Conservation (phyloP, 2,888 invertebrate species). For the Synanthedon andrenaeformis region DNA sequence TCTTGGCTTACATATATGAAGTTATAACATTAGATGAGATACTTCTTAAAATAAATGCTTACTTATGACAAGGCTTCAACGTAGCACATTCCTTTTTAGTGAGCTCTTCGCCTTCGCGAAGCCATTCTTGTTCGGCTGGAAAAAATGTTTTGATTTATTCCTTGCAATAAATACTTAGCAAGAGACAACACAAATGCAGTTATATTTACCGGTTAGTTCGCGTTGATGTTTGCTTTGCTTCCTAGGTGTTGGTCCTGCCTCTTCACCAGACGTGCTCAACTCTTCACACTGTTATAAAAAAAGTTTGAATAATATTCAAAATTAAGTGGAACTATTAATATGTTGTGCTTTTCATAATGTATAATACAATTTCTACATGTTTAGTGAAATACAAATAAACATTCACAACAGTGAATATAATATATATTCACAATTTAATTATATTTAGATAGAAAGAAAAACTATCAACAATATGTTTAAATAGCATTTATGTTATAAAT, state of each 20-base stretch:
- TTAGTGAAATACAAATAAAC: too few relatives aligned
- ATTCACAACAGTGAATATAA: too few relatives aligned
- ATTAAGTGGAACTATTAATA: too few relatives aligned
- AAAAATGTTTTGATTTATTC: not conserved
- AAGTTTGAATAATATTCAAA: not conserved
- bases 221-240: conserved; percentile 71
- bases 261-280: conserved; percentile 62
- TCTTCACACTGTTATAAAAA: conserved; percentile 67
- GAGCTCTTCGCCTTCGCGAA: conserved; percentile 61
- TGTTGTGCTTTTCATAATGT: too few relatives aligned
- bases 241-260: conserved; percentile 72
- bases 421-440: too few relatives aligned
- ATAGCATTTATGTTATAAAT: too few relatives aligned
- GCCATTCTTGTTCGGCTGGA: conserved; percentile 62
- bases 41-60: conserved; percentile 13
- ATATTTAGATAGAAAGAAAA: too few relatives aligned
- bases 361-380: too few relatives aligned
- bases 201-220: conserved; percentile 45
- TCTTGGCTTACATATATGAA: too few relatives aligned
- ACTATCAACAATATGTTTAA: too few relatives aligned
- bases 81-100: conserved; percentile 55
- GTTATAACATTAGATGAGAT: too few relatives aligned
- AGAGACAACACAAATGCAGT: not conserved
- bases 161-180: not conserved
- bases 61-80: conserved; percentile 64